phyloP scores from a whole-genome alignment of 2,888 invertebrate species.

The Cartodere bifasciata region DNA sequence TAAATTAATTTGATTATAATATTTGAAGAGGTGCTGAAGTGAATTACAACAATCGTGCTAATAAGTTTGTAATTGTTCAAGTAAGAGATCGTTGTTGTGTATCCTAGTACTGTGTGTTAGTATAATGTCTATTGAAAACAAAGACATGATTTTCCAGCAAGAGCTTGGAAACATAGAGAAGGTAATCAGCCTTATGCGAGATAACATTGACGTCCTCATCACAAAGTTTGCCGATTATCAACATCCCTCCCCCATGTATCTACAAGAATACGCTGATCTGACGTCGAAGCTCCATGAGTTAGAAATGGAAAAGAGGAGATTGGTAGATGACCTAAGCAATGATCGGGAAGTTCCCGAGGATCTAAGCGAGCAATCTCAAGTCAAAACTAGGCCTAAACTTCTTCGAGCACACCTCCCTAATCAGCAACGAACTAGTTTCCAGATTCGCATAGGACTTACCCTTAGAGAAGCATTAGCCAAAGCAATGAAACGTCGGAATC shows the following conservation, averaged over 20 bases:
- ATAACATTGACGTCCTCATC: constrained; percentile 89
- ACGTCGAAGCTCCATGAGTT: constrained; percentile 87
- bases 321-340: constrained; percentile 57
- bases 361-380: constrained; percentile 13
- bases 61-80: no score
- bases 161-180: constrained; percentile 86
- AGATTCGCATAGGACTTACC: constrained; percentile 69
- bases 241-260: constrained; percentile 85
- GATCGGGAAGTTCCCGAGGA: constrained; percentile 36
- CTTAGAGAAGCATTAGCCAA: constrained; percentile 82
- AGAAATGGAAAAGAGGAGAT: constrained; percentile 71
- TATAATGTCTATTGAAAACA: constrained; percentile 57
- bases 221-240: constrained; percentile 85
- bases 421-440: constrained; percentile 86
- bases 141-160: constrained; percentile 51
- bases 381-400: constrained; percentile 47
- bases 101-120: no score
- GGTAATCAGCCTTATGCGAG: constrained; percentile 84
- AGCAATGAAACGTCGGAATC: constrained; percentile 79
- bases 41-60: no score
- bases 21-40: no score
- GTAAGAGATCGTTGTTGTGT: no score
- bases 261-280: constrained; percentile 86
- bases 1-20: no score
- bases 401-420: constrained; percentile 87